These are phyloP conservation scores for Epizoanthus stellaris DNA, from an alignment of 92 coral and sea anemone species.

Conservation along the genomic window DNA sequence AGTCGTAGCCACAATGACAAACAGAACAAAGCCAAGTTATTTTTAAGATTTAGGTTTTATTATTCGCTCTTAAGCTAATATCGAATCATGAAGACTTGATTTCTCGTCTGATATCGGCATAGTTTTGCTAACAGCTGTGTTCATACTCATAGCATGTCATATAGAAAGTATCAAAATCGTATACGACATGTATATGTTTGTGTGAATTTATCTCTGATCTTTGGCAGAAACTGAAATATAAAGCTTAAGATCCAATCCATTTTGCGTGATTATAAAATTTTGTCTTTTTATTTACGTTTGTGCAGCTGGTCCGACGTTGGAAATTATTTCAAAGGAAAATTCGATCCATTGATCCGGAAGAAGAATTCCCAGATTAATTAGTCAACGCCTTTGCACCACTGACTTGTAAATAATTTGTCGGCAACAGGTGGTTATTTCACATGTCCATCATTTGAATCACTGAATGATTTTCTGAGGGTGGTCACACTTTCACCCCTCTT, in stretches of 20 bases:
- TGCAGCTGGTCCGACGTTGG: not conserved
- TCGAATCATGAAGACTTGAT: too few species aligned
- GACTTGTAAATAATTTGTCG: not conserved
- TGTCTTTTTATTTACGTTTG: not conserved
- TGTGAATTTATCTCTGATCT: too few species aligned
- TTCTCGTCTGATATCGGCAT: too few species aligned
- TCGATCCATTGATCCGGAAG: not conserved
- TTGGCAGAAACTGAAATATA: not conserved
- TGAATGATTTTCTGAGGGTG: not conserved
- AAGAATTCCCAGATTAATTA: not conserved
- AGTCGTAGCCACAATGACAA: not conserved
- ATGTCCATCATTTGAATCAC: not conserved
- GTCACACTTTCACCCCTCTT: not conserved
- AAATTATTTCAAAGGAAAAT: not conserved
- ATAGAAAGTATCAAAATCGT: too few species aligned
- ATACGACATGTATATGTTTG: too few species aligned
- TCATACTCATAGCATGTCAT: too few species aligned
- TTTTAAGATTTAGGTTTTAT: not conserved
- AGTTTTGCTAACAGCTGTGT: too few species aligned
- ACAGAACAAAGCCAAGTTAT: not conserved
- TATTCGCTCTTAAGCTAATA: not conserved
- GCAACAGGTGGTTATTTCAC: conserved; percentile 31
- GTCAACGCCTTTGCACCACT: not conserved
- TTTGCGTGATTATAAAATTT: not conserved
- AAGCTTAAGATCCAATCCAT: not conserved